These are phyloP conservation scores for Parnassius apollo DNA, from an alignment of 2,888 invertebrate genomes.

Conservation along the genomic window DNA sequence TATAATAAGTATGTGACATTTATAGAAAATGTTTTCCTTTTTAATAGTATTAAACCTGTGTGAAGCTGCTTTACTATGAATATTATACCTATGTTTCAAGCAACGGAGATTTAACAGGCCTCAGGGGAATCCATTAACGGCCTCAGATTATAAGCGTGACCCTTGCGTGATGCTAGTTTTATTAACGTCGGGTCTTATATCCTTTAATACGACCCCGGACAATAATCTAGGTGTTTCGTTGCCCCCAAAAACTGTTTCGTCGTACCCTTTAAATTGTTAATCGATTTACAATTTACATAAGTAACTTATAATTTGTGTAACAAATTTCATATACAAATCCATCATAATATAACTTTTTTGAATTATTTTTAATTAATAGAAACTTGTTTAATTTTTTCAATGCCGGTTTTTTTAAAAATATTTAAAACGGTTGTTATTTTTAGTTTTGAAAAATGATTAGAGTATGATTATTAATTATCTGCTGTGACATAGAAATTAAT, in stretches of 20 bases:
- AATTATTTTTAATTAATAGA: no score
- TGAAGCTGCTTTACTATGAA: conserved; percentile 12
- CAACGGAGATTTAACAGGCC: conserved; percentile 46
- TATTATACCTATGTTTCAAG: conserved; percentile 27
- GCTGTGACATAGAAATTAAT: neutral
- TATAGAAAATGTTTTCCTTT: neutral
- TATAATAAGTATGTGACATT: neutral
- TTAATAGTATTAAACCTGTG: conserved; percentile 5
- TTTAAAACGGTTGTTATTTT: neutral
- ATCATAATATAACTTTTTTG: no score
- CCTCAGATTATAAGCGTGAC: conserved; percentile 43
- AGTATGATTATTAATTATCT: no score
- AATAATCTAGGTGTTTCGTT: conserved; percentile 29
- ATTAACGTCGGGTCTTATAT: conserved; percentile 33
- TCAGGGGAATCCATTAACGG: conserved; percentile 49
- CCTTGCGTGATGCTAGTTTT: conserved; percentile 39
- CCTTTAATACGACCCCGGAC: conserved; percentile 29
- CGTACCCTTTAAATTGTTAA: conserved; percentile 11
- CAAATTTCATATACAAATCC: neutral
- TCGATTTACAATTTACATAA: conserved; percentile 4
- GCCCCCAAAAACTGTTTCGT: conserved; percentile 14
- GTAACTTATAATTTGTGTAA: neutral
- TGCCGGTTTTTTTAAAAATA: no score
- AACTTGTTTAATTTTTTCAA: no score
- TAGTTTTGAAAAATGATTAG: neutral